Percentiles rank a stretch among this genome's conserved stretches.
These are phyloP conservation scores for Gari tellinella DNA, from an alignment of 2,888 invertebrate genomes.

Conservation along the genomic window DNA sequence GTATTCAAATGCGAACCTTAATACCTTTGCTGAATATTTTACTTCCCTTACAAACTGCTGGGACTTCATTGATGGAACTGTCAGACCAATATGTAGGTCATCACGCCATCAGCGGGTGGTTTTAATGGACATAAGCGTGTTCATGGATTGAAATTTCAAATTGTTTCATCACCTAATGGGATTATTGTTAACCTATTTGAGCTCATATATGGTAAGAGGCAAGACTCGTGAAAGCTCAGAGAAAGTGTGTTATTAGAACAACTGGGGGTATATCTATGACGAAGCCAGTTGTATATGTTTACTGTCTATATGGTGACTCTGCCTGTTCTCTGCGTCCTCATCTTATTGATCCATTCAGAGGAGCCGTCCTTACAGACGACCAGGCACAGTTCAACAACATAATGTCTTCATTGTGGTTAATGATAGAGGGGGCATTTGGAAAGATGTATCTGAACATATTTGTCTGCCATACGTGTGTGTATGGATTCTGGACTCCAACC, in stretches of 20 bases:
- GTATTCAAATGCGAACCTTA: neutral
- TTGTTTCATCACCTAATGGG: conserved; percentile 28
- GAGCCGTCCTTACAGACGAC: neutral
- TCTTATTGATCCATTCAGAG: conserved; percentile 2
- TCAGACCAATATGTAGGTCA: conserved; percentile 41
- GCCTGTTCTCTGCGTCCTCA: conserved; percentile 15
- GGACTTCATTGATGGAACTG: conserved; percentile 28
- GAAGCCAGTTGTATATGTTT: conserved; percentile 9
- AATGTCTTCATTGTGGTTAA: neutral
- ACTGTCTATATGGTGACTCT: conserved; percentile 23
- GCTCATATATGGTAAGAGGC: conserved; percentile 26
- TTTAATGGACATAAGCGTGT: conserved; percentile 31
- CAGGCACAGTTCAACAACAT: neutral
- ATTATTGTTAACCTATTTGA: conserved; percentile 41
- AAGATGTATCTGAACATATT: neutral
- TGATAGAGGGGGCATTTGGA: conserved; percentile 4
- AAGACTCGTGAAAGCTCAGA: conserved; percentile 22
- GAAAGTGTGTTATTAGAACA: conserved; percentile 29
- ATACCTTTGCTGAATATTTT: neutral
- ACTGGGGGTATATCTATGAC: conserved; percentile 33
- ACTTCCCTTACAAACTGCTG: conserved; percentile 1
- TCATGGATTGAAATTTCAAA: conserved; percentile 33
- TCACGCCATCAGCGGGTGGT: conserved; percentile 18
- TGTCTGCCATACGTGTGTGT: conserved; percentile 4
- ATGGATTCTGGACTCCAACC: conserved; percentile 2